phyloP scores from a whole-genome alignment of 1,140 invertebrate species.

The Zaprionus taronus region DNA sequence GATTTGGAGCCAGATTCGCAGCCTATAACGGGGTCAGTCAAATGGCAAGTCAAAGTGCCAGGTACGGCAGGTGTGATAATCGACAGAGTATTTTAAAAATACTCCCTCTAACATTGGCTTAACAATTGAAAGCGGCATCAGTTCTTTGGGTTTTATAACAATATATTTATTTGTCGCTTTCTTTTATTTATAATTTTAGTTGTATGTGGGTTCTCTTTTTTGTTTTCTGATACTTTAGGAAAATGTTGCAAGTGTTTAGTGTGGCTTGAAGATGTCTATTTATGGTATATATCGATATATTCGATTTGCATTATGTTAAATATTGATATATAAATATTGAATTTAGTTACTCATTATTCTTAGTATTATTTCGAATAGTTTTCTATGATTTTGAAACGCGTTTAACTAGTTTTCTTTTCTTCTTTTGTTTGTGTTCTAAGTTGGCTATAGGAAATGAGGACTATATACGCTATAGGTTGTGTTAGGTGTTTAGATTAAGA shows the following conservation, averaged over 20 bases:
- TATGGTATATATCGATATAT: slow-evolving; percentile 1
- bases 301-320: slow-evolving; percentile 7
- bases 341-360: slow-evolving; percentile 24
- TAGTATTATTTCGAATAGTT: slow-evolving; percentile 44
- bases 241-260: slow-evolving; percentile 44
- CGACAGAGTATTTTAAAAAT: background rate
- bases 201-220: slow-evolving; percentile 23
- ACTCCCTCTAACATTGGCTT: background rate
- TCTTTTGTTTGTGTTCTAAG: slow-evolving; percentile 29
- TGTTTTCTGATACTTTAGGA: slow-evolving; percentile 24
- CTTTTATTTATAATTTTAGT: slow-evolving; percentile 45
- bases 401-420: slow-evolving; percentile 69
- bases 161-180: slow-evolving; percentile 72
- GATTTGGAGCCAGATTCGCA: slow-evolving; percentile 12
- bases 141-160: slow-evolving; percentile 68
- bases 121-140: background rate
- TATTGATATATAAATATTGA: slow-evolving; percentile 7
- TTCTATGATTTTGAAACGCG: slow-evolving; percentile 77
- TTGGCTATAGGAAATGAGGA: slow-evolving; percentile 74
- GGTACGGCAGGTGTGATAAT: slow-evolving; percentile 9
- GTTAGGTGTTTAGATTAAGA: slow-evolving; percentile 14
- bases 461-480: slow-evolving; percentile 70
- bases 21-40: slow-evolving; percentile 7
- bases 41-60: slow-evolving; percentile 12
- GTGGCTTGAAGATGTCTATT: slow-evolving; percentile 2